These are phyloP conservation scores for Campoplex nolae DNA, from an alignment of 2,888 invertebrate species.

Conservation along the genomic window DNA sequence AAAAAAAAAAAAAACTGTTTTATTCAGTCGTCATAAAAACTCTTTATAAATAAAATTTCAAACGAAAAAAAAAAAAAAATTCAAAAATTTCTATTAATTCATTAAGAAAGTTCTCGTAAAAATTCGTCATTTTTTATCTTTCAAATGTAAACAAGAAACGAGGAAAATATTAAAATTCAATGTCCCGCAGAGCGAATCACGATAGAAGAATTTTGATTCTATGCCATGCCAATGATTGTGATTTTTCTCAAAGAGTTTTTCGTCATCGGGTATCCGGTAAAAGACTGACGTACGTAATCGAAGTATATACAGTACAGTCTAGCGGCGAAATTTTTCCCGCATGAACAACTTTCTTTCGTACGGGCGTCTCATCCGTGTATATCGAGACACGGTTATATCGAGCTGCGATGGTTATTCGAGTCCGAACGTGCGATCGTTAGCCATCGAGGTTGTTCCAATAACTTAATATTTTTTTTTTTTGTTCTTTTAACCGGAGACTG, in stretches of 20 bases:
- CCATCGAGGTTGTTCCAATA: constrained; percentile 26
- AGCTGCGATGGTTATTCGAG: constrained; percentile 39
- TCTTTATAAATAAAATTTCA: too few relatives aligned
- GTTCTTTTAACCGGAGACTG: neutral
- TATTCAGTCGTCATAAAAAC: too few relatives aligned
- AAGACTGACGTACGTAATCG: neutral
- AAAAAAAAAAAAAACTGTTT: neutral
- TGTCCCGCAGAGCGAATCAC: neutral
- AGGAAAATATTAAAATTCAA: neutral
- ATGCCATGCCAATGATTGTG: neutral
- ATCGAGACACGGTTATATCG: constrained; percentile 30
- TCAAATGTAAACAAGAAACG: neutral
- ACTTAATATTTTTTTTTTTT: neutral
- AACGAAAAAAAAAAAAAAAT: too few relatives aligned
- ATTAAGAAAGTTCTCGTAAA: neutral
- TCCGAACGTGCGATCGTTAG: constrained; percentile 41
- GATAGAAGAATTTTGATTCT: neutral
- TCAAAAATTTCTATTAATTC: too few relatives aligned
- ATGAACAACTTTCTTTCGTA: constrained; percentile 64
- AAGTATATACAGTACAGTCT: constrained; percentile 3
- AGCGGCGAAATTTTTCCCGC: constrained; percentile 59
- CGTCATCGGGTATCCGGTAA: neutral
- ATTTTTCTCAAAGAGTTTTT: neutral
- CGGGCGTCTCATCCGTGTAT: constrained; percentile 54
- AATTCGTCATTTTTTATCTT: neutral